Evolutionary conservation across 2,113 vertebrate species (phyloP), one percentile per base, ranked within the genome.

Genomic region (Callorhinus ursinus): DNA sequence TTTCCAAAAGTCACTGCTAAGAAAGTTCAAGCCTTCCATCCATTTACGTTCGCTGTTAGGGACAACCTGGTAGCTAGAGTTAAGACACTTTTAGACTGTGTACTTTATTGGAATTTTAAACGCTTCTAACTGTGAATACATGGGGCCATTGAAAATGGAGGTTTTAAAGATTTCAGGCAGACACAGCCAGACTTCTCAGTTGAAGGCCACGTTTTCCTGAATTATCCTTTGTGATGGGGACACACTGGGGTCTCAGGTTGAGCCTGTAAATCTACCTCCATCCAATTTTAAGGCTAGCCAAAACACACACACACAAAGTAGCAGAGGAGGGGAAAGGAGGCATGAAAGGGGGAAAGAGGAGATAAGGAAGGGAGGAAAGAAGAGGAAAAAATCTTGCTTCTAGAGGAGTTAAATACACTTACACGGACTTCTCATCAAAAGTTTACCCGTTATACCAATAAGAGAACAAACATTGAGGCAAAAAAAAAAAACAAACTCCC

Each of bases 81-180:
- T 0, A 55, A 87, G 93, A 59, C 77, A 55, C 77, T 86, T 95
- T 88, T 24, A 91, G 94, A 33, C 59, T 7, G 28, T 26, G 76
- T 36, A 4, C 80, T 93, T 96, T 87, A 81, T 11, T 79, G 85
- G 88, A 84, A 95, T 93, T 95, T 97, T 96, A 92, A 97, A 81
- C 0, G 7, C 31, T 26, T 79, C 96, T 91, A 24, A 85, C 95
- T 74, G 81, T 39, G 95, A 86, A 7, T 63, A 19, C n/a, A 51
- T 4, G 1, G 77, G 59, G 71, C 63, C 31, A 36, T 6, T 90
- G 82, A 67, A 92, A 90, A 42, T n/a, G 59, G 46, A 79, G 84
- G 7, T 65, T 93, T 93, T 93, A 82, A 93, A 93, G 94, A 77
- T 71, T 67, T 90, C 42, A 81, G 59, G 76, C 5, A 26, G 74